Percentiles rank a stretch among this genome's conserved stretches.
Conservation (phyloP, 2,797 vertebrate species). For the Onychomys leucogaster region DNA sequence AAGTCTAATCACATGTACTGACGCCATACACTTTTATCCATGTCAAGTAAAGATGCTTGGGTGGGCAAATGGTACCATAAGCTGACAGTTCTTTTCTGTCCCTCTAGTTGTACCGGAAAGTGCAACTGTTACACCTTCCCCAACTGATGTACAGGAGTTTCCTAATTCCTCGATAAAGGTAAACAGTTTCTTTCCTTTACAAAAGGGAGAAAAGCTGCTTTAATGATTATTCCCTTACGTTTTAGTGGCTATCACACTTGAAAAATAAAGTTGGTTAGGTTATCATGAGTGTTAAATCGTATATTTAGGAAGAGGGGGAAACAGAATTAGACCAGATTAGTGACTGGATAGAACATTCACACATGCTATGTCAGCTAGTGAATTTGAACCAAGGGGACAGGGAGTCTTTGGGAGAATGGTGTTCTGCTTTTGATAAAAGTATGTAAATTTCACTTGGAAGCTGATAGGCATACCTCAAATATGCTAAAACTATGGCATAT, state of each 20-base stretch:
- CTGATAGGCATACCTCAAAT: background rate
- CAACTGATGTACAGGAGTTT: no score
- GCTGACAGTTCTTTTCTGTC: background rate
- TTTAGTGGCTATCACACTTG: background rate
- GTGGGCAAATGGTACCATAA: background rate
- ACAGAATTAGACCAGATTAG: no score
- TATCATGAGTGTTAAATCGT: no score
- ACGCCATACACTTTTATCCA: background rate
- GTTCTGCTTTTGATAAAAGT: background rate
- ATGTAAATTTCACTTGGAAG: background rate
- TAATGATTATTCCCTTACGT: background rate
- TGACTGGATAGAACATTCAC: no score
- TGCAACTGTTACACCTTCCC: no score
- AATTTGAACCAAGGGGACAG: rapidly evolving
- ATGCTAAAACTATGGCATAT: background rate
- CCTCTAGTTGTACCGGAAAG: background rate
- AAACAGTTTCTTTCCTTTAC: background rate
- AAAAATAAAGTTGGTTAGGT: no score
- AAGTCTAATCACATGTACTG: no score
- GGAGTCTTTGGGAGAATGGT: background rate
- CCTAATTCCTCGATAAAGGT: background rate
- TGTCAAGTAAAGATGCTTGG: background rate
- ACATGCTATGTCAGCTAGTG: no score
- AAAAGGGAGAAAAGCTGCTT: background rate
- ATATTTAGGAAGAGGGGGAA: no score